These are phyloP conservation scores for Acrocephalus arundinaceus DNA, from an alignment of 2,113 vertebrate genomes.

Conservation along the genomic window DNA sequence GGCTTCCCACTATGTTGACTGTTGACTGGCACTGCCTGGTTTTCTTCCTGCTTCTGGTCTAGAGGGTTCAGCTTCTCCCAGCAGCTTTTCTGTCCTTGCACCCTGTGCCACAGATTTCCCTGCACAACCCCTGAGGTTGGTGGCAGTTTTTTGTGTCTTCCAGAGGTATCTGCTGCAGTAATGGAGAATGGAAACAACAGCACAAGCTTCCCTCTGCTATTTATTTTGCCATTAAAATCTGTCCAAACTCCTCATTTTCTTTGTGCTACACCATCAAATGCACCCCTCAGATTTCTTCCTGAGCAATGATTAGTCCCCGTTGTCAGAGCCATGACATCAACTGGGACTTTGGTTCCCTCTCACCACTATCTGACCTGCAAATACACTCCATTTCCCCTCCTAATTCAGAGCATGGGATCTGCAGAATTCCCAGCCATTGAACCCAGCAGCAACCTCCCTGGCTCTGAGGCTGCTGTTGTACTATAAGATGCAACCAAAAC, in stretches of 20 bases:
- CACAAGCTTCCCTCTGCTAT: background rate
- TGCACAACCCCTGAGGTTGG: background rate
- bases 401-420: background rate
- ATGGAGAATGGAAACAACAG: background rate
- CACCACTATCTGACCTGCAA: background rate
- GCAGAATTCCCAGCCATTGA: background rate
- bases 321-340: background rate
- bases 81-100: background rate
- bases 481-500: background rate
- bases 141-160: background rate
- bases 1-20: background rate
- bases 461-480: background rate
- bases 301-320: rapidly evolving
- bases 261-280: background rate
- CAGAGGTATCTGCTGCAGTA: background rate
- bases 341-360: background rate
- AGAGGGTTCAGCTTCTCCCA: background rate
- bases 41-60: background rate
- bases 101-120: background rate
- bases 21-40: background rate
- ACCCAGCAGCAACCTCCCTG: background rate
- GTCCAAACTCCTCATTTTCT: background rate
- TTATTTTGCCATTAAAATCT: background rate
- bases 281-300: background rate
- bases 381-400: background rate